Evolutionary conservation across 2,888 invertebrate genomes (phyloP), one percentile per base, ranked within the genome.

Genomic region (Monochamus alternatus): DNA sequence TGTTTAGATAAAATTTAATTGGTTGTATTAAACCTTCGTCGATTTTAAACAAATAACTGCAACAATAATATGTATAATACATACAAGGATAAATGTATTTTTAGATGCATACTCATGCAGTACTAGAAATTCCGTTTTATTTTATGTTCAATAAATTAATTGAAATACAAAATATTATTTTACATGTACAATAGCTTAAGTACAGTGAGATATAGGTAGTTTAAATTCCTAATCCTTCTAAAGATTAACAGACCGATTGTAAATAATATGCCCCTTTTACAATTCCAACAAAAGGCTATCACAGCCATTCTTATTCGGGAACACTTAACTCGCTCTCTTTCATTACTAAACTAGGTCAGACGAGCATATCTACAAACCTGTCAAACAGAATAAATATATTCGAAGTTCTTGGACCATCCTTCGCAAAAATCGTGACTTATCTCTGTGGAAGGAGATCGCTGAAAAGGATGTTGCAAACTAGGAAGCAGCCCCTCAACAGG

Each of bases 341-440:
- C 44, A 47, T 43, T 63, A 52, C 72, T 38, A 71, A 74, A 72
- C 63, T 73, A 74, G 75, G 74, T 55, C 73, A 69, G 64, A 72
- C 62, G 55, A 9, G 66, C 47, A 71, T 73, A 66, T 65, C 55
- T 66, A 51, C 30, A 4, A 62, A 74, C 65, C 78, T 78, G 78
- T 76, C 78, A 78, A 73, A 75, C 75, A 67, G 74, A 74, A 78
- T 76, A 72, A 76, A 78, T 78, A 76, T 76, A 76, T 78, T 70
- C 63, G 51, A 66, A 66, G 68, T 65, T 74, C 70, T 55, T 38
- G 12, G 44, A 71, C 67, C 38, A 47, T 44, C 65, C 58, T 75
- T 75, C 38, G 76, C 78, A 76, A 78, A 78, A 75, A 70, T 78
- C 78, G 72, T 76, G 73, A 73, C 78, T 73, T 75, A 71, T 67